Percentiles rank a stretch among this genome's conserved stretches.
phyloP scores from a whole-genome alignment of 2,113 vertebrate genomes.

The Sphaerodactylus townsendi region DNA sequence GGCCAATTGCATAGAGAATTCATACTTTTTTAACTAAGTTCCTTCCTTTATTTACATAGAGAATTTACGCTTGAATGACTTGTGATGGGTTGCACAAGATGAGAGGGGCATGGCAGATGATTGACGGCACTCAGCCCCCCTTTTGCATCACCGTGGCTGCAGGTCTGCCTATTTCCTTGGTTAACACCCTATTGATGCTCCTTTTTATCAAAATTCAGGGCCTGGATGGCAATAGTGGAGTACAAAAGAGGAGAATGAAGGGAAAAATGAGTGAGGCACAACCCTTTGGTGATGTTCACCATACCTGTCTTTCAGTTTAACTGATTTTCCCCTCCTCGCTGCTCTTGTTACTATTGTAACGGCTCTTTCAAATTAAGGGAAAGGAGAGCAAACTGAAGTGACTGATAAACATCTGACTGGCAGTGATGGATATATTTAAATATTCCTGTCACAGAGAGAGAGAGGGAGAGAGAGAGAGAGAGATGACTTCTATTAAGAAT shows the following conservation, averaged over 20 bases:
- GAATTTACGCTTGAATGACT: no score
- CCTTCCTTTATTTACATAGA: no score
- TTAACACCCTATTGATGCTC: not conserved
- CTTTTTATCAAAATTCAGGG: not conserved
- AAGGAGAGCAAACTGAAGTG: conserved; percentile 40
- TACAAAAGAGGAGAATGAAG: not conserved
- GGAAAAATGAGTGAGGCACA: not conserved
- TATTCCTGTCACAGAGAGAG: conserved; percentile 70
- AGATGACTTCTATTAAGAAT: conserved; percentile 49
- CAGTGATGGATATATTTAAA: conserved; percentile 69
- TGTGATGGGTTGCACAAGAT: no score
- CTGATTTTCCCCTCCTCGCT: conserved; percentile 45
- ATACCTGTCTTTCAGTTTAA: conserved; percentile 15
- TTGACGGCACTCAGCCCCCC: no score
- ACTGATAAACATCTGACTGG: conserved; percentile 71
- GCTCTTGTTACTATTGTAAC: conserved; percentile 63
- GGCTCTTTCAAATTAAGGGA: conserved; percentile 62
- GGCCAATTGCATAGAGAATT: no score
- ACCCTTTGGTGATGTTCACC: not conserved
- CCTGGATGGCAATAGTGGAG: not conserved
- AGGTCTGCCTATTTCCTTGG: no score
- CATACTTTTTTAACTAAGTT: no score
- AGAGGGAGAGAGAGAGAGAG: conserved; percentile 43
- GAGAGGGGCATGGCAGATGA: no score
- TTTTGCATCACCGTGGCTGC: no score